Evolutionary conservation across 2,888 invertebrate species (phyloP).

Genomic region (Leistus spinibarbis): DNA sequence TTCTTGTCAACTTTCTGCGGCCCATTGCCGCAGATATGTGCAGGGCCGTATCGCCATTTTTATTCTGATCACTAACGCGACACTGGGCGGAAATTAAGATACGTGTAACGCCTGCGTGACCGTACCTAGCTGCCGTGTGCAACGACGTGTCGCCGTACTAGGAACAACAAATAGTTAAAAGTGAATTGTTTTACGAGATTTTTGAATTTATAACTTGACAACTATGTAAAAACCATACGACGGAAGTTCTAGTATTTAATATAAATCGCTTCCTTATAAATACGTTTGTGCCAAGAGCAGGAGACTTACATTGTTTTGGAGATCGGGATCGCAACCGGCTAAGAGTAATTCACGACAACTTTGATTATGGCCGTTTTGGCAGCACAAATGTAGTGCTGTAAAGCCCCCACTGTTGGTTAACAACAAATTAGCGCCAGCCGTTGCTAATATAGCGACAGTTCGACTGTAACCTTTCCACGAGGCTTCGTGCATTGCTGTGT

Average conservation of each 20-base stretch:
- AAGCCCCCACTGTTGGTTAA: conserved; percentile 85
- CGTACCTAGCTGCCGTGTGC: conserved; percentile 94
- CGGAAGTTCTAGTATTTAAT: too few relatives aligned
- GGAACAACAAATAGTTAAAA: conserved; percentile 45
- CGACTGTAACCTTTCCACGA: conserved; percentile 94
- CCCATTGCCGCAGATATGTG: conserved; percentile 96
- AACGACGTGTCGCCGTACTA: conserved; percentile 95
- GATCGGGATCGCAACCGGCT: conserved; percentile 84
- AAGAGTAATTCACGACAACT: conserved; percentile 86
- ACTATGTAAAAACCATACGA: too few relatives aligned
- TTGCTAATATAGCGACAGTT: conserved; percentile 76
- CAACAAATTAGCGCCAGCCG: conserved; percentile 67
- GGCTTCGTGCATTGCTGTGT: conserved; percentile 92
- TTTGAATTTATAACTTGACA: too few relatives aligned
- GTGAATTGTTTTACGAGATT: too few relatives aligned
- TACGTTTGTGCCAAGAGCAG: neutral
- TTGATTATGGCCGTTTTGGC: conserved; percentile 97
- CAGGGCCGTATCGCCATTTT: conserved; percentile 93
- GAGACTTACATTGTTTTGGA: conserved; percentile 82
- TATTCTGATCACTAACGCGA: conserved; percentile 80
- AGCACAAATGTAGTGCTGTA: conserved; percentile 91
- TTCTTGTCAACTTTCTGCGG: conserved; percentile 85
- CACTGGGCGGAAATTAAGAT: conserved; percentile 91
- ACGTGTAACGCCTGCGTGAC: conserved; percentile 93
- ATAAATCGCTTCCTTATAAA: too few relatives aligned